These are phyloP conservation scores for Rhinichthys osculus DNA, from an alignment of 2,797 vertebrate genomes.

Conservation along the genomic window DNA sequence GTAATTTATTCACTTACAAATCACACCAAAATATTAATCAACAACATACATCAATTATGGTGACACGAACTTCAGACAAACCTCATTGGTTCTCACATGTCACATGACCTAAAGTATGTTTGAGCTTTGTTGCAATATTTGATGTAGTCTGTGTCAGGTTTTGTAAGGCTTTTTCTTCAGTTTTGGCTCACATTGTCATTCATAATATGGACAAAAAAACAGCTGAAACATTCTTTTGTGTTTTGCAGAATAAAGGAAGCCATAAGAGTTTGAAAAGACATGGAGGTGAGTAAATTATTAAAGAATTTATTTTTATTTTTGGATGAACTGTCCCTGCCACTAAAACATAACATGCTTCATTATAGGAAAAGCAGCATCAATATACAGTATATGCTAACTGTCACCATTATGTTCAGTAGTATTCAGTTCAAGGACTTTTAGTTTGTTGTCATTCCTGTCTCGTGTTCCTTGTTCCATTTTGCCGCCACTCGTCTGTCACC, in stretches of 20 bases:
- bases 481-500: too few species aligned
- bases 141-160: too few species aligned
- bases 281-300: neutral
- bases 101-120: neutral
- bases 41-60: neutral
- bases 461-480: too few species aligned
- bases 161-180: too few species aligned
- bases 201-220: neutral
- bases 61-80: neutral
- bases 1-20: neutral
- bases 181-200: neutral
- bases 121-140: too few species aligned
- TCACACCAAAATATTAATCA: neutral
- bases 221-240: neutral
- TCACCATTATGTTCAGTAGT: too few species aligned
- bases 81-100: neutral
- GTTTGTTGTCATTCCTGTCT: too few species aligned
- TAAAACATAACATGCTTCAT: neutral
- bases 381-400: neutral
- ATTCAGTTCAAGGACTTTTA: too few species aligned
- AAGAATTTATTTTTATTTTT: neutral
- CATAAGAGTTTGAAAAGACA: neutral
- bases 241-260: neutral
- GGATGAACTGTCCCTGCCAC: neutral
- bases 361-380: neutral